These are phyloP conservation scores for Forbesichthys agassizii DNA, from an alignment of 2,113 vertebrate species.

Conservation along the genomic window DNA sequence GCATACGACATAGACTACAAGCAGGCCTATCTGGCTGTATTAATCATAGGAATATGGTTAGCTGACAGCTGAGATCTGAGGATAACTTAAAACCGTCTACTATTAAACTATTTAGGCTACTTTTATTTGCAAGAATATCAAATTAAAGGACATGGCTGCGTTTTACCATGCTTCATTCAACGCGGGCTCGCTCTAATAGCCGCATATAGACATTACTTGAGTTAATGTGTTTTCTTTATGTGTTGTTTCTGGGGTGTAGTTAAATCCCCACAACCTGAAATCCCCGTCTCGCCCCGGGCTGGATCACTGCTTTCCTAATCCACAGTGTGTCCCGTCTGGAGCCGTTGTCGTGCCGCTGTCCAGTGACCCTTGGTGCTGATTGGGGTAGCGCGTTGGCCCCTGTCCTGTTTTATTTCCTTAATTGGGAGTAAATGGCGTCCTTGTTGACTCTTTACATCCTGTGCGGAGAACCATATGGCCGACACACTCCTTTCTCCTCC, in stretches of 20 bases:
- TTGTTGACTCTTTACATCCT: slow-evolving; percentile 59
- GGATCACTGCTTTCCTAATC: background rate
- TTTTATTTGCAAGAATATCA: too few species aligned
- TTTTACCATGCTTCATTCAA: background rate
- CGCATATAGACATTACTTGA: background rate
- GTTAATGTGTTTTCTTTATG: slow-evolving; percentile 15
- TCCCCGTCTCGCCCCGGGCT: background rate
- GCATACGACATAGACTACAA: too few species aligned
- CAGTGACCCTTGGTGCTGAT: slow-evolving; percentile 89
- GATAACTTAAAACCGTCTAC: background rate
- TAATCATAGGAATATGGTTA: too few species aligned
- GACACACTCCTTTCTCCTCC: slow-evolving; percentile 18
- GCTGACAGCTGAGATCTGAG: too few species aligned
- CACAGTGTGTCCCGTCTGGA: slow-evolving; percentile 13
- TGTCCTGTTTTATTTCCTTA: slow-evolving; percentile 82
- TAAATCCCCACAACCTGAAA: background rate
- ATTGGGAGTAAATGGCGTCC: slow-evolving; percentile 63
- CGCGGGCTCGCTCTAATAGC: background rate
- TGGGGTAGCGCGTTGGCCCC: slow-evolving; percentile 82
- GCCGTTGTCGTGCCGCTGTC: slow-evolving; percentile 75
- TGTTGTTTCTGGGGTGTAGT: slow-evolving; percentile 5
- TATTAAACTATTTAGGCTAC: background rate
- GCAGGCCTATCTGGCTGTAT: too few species aligned
- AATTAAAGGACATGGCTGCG: background rate
- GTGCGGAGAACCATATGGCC: slow-evolving; percentile 43